Base-by-base conservation (phyloP, 2,888 invertebrate species). In the Hesperia comma region DNA sequence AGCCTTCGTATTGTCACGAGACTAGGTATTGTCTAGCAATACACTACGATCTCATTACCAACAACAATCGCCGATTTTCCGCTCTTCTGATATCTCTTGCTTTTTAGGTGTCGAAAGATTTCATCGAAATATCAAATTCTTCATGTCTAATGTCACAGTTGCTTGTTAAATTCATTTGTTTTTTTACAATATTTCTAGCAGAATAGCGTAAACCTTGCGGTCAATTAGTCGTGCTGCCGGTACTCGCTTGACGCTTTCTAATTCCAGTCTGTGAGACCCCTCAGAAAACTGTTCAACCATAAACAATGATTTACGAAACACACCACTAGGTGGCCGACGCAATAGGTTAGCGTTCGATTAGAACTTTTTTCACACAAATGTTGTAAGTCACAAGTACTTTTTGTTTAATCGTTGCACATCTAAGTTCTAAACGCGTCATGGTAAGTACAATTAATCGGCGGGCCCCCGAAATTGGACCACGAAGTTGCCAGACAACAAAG, bases 261-360 rank as follows among this genome's bases (percentile, higher is more conserved):
- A 90, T 88, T 89, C 88, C 81, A 81, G 81, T 80, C 82, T 81
- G 79, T 79, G 81, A 80, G 84, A 85, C 87, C 84, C 86, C 87
- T 84, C 85, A 82, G 84, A 80, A 81, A 87, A 80, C 87, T 86
- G 83, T 79, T 88, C 86, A 86, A 90, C 85, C 92, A 89, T 87
- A 90, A 87, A 91, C 89, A 90, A 90, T 85, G 85, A 83, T 88
- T 91, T 87, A 81, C 89, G 90, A 90, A 89, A 90, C 83, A 84
- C 81, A 83, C 84, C 78, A 77, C 79, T 73, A 75, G 77, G 74
- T 77, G 69, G 61, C 54, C 64, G 46, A 68, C 74, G 84, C 84
- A 84, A 85, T 81, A 82, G 85, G 82, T 82, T 83, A 77, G 79
- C 79, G 82, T 85, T 86, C 76, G 83, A 82, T 80, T 78, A 46